Evolutionary conservation across 1,140 invertebrate genomes (phyloP).

Genomic region (Lasioglossum baleicum): DNA sequence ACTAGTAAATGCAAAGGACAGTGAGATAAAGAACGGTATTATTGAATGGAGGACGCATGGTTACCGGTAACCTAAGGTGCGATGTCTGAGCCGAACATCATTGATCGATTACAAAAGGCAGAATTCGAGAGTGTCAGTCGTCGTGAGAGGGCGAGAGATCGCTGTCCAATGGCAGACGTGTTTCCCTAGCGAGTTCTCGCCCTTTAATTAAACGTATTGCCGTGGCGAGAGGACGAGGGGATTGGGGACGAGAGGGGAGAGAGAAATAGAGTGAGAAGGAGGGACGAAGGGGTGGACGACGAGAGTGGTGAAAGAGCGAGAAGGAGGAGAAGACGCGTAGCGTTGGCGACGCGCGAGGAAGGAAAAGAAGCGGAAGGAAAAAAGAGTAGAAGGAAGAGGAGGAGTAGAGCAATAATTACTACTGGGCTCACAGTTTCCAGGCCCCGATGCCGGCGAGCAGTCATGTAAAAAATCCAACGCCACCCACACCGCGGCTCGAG

Average conservation of each 20-base stretch:
- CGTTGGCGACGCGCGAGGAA: conserved; percentile 20
- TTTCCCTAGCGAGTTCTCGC: conserved; percentile 40
- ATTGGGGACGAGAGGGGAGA: too few relatives aligned
- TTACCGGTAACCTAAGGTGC: background rate
- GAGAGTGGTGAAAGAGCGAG: background rate
- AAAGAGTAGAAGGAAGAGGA: conserved; percentile 40
- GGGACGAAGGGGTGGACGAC: background rate
- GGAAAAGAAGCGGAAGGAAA: conserved; percentile 27
- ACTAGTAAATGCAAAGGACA: too few relatives aligned
- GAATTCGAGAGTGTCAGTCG: background rate
- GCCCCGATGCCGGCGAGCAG: conserved; percentile 65
- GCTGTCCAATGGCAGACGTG: conserved; percentile 7
- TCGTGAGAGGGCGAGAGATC: background rate
- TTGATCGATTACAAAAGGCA: conserved; percentile 10
- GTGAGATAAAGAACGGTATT: too few relatives aligned
- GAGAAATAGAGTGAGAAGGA: background rate
- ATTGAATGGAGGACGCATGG: too few relatives aligned
- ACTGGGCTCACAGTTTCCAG: conserved; percentile 69
- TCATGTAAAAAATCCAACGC: conserved; percentile 75
- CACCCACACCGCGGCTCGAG: conserved; percentile 68
- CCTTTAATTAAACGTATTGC: conserved; percentile 54
- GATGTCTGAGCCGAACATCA: background rate
- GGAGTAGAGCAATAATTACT: conserved; percentile 71
- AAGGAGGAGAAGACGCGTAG: conserved; percentile 12
- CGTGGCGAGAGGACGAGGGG: background rate